phyloP scores from a whole-genome alignment of 2,888 invertebrate species.

The Eilema griseolum region DNA sequence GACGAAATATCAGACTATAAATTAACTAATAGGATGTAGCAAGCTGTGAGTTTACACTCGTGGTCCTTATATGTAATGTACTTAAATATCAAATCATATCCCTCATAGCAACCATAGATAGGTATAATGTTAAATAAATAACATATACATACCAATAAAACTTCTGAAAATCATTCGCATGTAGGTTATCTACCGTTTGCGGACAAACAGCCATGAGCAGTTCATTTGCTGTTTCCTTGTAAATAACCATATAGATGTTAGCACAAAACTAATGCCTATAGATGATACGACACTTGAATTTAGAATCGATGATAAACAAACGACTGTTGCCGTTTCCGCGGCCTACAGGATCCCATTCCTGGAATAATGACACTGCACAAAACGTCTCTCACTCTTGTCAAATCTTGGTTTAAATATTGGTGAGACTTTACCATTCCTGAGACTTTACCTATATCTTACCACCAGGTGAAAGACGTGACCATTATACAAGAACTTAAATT shows the following conservation, averaged over 20 bases:
- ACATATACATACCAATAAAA: not conserved
- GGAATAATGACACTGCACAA: too few species aligned
- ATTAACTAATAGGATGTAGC: not conserved
- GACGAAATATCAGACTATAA: not conserved
- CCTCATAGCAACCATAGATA: too few species aligned
- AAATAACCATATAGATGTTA: constrained; percentile 7
- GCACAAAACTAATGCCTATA: not conserved
- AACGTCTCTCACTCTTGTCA: too few species aligned
- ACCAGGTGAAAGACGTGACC: too few species aligned
- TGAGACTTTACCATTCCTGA: too few species aligned
- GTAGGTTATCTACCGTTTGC: not conserved
- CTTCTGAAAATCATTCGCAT: constrained; percentile 6
- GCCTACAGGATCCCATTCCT: too few species aligned
- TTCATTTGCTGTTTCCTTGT: constrained; percentile 14
- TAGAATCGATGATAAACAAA: not conserved
- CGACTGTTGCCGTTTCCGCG: not conserved
- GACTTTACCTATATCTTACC: too few species aligned
- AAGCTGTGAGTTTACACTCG: not conserved
- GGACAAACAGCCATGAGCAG: constrained; percentile 10
- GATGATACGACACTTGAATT: not conserved
- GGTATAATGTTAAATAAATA: not conserved
- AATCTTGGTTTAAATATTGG: too few species aligned
- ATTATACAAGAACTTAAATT: not conserved
- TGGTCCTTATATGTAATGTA: not conserved
- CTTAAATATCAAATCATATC: not conserved